Conservation (phyloP, 2,797 vertebrate genomes). For the Phalanger gymnotis region DNA sequence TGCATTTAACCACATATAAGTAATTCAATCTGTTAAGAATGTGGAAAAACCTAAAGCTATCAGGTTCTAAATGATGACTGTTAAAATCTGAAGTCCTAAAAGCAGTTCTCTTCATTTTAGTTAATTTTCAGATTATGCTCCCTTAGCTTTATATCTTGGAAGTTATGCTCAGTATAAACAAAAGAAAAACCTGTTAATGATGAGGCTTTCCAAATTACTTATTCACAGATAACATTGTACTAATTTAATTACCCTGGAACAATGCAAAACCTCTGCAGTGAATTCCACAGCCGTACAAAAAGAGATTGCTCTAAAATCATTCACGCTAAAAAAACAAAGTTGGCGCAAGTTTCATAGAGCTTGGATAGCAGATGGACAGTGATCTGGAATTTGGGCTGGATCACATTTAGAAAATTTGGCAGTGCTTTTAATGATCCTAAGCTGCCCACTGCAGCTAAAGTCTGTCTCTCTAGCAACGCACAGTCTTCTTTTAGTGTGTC, state of each 20-base stretch:
- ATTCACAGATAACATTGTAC: neutral
- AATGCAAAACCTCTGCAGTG: neutral
- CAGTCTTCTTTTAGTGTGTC: neutral
- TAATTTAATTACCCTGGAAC: neutral
- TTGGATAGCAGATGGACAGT: neutral
- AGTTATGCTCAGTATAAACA: neutral
- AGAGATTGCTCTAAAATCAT: neutral
- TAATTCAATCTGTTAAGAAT: slow-evolving; percentile 60
- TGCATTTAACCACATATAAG: neutral
- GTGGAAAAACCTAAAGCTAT: slow-evolving; percentile 40
- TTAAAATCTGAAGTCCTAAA: slow-evolving; percentile 58
- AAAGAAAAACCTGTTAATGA: neutral
- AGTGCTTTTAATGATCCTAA: neutral
- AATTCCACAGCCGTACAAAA: neutral
- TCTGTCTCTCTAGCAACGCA: neutral
- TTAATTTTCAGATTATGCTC: slow-evolving; percentile 19
- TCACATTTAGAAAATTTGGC: neutral
- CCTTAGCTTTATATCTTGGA: neutral
- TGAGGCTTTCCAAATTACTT: neutral
- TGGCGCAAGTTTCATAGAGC: neutral
- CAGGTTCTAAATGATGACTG: slow-evolving; percentile 51
- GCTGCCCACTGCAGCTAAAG: neutral
- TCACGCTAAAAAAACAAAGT: neutral
- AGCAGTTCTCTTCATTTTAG: slow-evolving; percentile 24
- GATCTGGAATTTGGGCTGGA: neutral